A percentile compares a stretch with the other conserved stretches of the same genome.
Evolutionary conservation across 2,888 invertebrate species (phyloP).

Genomic region (Drosophila colorata): DNA sequence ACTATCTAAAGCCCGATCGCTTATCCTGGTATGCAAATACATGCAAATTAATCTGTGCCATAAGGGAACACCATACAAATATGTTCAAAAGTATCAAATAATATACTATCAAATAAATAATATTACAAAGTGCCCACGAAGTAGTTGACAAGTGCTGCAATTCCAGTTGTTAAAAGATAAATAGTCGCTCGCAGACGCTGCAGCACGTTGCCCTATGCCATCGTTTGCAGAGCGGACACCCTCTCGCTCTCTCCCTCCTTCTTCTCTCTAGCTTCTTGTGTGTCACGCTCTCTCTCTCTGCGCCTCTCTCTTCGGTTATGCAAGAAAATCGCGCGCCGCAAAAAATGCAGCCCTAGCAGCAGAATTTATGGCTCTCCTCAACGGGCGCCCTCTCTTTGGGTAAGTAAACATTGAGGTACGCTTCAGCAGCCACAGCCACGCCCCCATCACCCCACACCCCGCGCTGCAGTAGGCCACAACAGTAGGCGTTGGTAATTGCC

Average conservation of each 20-base stretch:
- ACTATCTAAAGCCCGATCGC: conserved; percentile 11
- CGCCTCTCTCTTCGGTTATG: conserved; percentile 45
- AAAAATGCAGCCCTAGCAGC: conserved; percentile 2
- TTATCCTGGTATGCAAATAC: background rate
- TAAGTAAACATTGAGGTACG: conserved; percentile 64
- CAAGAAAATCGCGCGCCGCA: conserved; percentile 40
- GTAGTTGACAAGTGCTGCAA: conserved; percentile 7
- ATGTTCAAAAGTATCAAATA: background rate
- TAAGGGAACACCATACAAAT: background rate
- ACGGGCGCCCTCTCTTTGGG: conserved; percentile 20
- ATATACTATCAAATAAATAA: background rate
- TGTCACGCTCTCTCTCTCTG: conserved; percentile 4
- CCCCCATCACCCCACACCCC: background rate
- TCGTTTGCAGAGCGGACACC: background rate
- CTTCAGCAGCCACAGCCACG: conserved; percentile 3
- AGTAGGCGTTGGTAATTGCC: conserved; percentile 57
- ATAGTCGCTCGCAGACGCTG: background rate
- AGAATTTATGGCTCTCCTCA: conserved; percentile 22
- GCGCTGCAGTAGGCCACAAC: conserved; percentile 29
- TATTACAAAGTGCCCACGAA: background rate
- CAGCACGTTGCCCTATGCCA: conserved; percentile 12
- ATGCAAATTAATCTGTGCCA: conserved; percentile 4
- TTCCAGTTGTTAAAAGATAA: background rate
- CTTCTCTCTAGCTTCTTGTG: background rate
- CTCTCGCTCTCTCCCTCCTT: background rate